Conservation (phyloP, 1,140 invertebrate species). For the Planococcus citri region DNA sequence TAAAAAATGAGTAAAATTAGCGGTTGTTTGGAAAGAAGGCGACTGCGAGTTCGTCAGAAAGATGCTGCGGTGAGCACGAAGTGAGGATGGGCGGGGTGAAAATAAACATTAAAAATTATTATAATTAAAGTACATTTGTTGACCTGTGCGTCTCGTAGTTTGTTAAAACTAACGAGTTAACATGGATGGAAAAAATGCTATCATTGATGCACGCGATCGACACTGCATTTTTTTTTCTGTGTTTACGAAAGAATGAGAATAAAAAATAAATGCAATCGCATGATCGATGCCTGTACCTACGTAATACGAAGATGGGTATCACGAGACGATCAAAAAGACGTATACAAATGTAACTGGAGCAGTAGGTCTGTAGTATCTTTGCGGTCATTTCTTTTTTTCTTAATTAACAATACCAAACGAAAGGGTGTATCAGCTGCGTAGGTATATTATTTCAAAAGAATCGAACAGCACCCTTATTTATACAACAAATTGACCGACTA, state of each 20-base stretch:
- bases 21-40: too few relatives aligned
- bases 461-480: too few relatives aligned
- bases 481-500: too few relatives aligned
- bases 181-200: background rate
- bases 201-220: background rate
- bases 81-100: too few relatives aligned
- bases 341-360: background rate
- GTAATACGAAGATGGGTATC: too few relatives aligned
- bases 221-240: too few relatives aligned
- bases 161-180: background rate
- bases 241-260: too few relatives aligned
- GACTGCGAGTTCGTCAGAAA: too few relatives aligned
- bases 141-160: background rate
- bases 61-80: too few relatives aligned
- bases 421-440: background rate
- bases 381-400: background rate
- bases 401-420: background rate
- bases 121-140: background rate
- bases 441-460: too few relatives aligned
- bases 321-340: too few relatives aligned
- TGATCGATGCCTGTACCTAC: background rate
- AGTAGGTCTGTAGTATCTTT: background rate
- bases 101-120: background rate
- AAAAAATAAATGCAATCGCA: background rate
- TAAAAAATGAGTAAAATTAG: too few relatives aligned